Percentiles rank a stretch among this genome's conserved stretches.
Evolutionary conservation across 2,888 invertebrate species (phyloP).

Genomic region (Sinopyrophorus schimmeli): DNA sequence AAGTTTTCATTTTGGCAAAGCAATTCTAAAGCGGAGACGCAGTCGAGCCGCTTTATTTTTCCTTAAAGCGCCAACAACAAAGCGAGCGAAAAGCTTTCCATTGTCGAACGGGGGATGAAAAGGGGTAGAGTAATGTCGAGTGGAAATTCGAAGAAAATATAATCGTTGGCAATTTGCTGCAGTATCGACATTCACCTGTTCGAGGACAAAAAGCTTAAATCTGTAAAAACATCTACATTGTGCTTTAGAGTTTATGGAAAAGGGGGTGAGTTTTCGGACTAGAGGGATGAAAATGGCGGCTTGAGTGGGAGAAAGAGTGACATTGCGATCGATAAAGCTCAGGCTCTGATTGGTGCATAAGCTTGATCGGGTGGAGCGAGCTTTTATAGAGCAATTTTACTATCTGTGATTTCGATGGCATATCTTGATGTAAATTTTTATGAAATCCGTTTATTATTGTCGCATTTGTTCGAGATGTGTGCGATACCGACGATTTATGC

Average conservation of each 20-base stretch:
- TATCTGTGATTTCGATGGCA: slow-evolving; percentile 49
- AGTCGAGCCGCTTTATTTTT: no score
- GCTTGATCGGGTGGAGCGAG: slow-evolving; percentile 46
- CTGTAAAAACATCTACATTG: slow-evolving; percentile 45
- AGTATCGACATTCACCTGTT: slow-evolving; percentile 35
- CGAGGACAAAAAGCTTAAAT: slow-evolving; percentile 34
- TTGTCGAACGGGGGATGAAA: no score
- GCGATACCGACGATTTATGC: slow-evolving; percentile 30
- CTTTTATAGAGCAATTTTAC: slow-evolving; percentile 48
- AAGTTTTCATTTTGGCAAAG: no score
- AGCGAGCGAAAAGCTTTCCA: no score
- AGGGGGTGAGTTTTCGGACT: slow-evolving; percentile 34
- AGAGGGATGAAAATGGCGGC: slow-evolving; percentile 54
- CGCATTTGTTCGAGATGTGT: slow-evolving; percentile 25
- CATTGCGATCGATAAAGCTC: slow-evolving; percentile 55
- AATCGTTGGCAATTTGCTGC: slow-evolving; percentile 24
- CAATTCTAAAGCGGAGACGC: no score
- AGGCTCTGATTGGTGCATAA: slow-evolving; percentile 51
- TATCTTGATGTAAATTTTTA: slow-evolving; percentile 39
- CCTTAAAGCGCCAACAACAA: no score
- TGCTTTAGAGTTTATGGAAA: slow-evolving; percentile 30
- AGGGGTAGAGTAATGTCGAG: no score
- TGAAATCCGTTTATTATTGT: slow-evolving; percentile 34
- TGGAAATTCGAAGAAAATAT: slow-evolving; percentile 12
- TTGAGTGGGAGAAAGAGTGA: slow-evolving; percentile 52